phyloP scores from a whole-genome alignment of 2,113 vertebrate species.

The Prionailurus bengalensis region DNA sequence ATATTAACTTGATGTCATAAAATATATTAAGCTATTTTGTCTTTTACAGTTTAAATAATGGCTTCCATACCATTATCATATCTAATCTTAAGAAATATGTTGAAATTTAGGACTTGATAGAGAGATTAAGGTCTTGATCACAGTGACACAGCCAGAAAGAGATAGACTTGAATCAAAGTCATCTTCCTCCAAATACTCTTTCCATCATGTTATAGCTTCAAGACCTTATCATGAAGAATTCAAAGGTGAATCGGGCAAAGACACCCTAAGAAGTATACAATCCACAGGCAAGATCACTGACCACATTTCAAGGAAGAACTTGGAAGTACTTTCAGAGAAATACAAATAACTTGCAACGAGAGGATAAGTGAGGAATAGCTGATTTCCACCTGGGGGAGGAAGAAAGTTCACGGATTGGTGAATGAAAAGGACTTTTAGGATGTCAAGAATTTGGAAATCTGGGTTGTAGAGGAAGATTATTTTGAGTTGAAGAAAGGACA shows the following conservation, averaged over 20 bases:
- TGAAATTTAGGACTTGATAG: background rate
- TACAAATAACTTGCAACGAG: background rate
- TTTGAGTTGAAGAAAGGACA: background rate
- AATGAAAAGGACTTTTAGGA: background rate
- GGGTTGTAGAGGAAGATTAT: background rate
- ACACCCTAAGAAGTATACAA: background rate
- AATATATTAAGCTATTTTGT: background rate
- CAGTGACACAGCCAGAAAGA: background rate
- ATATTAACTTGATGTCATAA: slow-evolving; percentile 10
- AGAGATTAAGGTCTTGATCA: background rate
- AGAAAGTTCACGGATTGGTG: background rate
- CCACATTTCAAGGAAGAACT: background rate
- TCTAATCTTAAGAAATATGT: background rate
- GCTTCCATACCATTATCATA: background rate
- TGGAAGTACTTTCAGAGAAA: background rate
- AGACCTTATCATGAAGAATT: background rate
- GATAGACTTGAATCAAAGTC: background rate
- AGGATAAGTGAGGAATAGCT: background rate
- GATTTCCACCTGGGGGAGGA: background rate
- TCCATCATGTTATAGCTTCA: background rate
- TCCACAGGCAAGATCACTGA: background rate
- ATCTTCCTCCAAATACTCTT: background rate
- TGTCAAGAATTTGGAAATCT: background rate
- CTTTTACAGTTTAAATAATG: background rate
- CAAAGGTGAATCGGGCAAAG: background rate